Conservation (phyloP, 2,797 vertebrate species). For the Nyctibius grandis region DNA sequence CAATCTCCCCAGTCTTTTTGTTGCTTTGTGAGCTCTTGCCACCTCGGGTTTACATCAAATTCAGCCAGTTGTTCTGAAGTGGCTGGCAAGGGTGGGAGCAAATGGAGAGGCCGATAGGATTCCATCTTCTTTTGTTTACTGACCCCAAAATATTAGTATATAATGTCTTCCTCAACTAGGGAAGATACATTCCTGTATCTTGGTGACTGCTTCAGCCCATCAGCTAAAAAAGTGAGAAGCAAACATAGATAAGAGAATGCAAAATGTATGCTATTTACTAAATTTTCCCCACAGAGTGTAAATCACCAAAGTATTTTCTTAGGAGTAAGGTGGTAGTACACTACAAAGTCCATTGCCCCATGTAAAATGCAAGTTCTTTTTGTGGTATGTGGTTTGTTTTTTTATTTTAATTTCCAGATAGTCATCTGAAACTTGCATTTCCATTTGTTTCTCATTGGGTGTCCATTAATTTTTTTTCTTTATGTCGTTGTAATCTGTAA, state of each 20-base stretch:
- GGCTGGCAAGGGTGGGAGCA: not conserved
- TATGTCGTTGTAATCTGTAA: not conserved
- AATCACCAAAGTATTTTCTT: not conserved
- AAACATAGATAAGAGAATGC: not conserved
- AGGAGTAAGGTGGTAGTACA: not conserved
- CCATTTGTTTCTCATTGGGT: slow-evolving; percentile 41
- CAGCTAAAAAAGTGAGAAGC: not conserved
- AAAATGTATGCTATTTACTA: not conserved
- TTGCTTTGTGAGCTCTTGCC: not conserved
- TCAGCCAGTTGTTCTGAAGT: not conserved
- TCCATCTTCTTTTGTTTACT: not conserved
- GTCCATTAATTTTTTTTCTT: slow-evolving; percentile 34
- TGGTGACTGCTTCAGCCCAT: not conserved
- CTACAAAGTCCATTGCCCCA: not conserved
- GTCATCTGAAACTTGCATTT: slow-evolving; percentile 11
- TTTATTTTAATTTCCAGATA: not conserved
- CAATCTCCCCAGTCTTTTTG: not conserved
- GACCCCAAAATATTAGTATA: not conserved
- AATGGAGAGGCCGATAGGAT: not conserved
- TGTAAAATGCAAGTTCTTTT: not conserved
- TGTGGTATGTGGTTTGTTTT: not conserved
- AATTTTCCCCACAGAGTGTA: not conserved
- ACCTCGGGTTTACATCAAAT: not conserved
- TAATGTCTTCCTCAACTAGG: not conserved
- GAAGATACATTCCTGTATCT: not conserved